Percentiles rank a stretch among this genome's conserved stretches.
phyloP scores from a whole-genome alignment of 2,888 invertebrate genomes.

The Plagiodera versicolora region DNA sequence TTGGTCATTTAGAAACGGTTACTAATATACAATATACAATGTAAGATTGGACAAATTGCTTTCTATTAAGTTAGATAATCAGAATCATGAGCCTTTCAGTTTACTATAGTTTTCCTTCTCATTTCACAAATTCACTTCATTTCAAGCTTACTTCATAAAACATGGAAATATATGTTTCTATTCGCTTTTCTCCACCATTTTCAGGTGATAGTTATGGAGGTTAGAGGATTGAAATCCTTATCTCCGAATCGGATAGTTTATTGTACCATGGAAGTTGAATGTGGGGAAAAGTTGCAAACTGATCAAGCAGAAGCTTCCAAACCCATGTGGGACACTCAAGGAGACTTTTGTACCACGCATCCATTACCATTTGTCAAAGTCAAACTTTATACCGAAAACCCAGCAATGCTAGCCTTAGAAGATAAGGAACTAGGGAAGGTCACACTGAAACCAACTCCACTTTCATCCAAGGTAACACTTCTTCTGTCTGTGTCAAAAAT shows the following conservation, averaged over 20 bases:
- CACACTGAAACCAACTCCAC: slow-evolving; percentile 80
- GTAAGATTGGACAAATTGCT: too few species aligned
- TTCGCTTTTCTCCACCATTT: slow-evolving; percentile 15
- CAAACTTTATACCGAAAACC: slow-evolving; percentile 96
- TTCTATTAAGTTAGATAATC: too few species aligned
- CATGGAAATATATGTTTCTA: too few species aligned
- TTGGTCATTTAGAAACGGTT: too few species aligned
- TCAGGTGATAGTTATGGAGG: slow-evolving; percentile 98
- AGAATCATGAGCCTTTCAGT: too few species aligned
- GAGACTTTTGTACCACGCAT: slow-evolving; percentile 97
- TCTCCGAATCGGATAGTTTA: slow-evolving; percentile 98
- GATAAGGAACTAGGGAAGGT: slow-evolving; percentile 98
- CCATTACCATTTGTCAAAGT: slow-evolving; percentile 97
- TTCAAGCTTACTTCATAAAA: too few species aligned
- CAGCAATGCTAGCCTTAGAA: slow-evolving; percentile 95
- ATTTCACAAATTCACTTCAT: too few species aligned
- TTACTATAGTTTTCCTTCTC: too few species aligned
- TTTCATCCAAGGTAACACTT: slow-evolving; percentile 75
- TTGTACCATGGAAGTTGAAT: slow-evolving; percentile 99
- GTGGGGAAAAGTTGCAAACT: slow-evolving; percentile 97
- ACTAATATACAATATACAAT: too few species aligned
- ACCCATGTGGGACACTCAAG: slow-evolving; percentile 99
- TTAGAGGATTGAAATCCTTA: slow-evolving; percentile 94
- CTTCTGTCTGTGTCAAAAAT: background rate
- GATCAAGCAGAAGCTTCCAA: slow-evolving; percentile 99